Evolutionary conservation across 2,797 vertebrate species (phyloP), one percentile per base, ranked within the genome.

Genomic region (Melanotaenia nigrans): DNA sequence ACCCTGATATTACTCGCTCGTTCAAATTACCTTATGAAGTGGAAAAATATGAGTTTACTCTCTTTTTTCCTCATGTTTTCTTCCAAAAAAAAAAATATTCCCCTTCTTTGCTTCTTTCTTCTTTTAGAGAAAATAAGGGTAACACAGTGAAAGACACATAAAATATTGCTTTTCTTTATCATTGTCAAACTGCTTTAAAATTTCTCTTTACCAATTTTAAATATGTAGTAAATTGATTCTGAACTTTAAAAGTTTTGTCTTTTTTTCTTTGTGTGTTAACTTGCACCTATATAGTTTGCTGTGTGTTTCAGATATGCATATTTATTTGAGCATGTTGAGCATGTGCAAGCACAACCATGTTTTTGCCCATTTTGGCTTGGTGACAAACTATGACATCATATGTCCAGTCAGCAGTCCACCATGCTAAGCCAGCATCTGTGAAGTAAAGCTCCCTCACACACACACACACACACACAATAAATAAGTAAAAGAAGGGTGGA

Each of bases 401-500:
- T 76, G 78, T 81, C 68, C 80, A 73, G 68, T 90, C 85, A 90
- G 87, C 89, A 75, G 57, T 73, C 78, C 78, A 64, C 73, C 87
- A 82, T 77, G 85, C 87, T 83, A 85, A 30, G 85, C 74, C 68
- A 61, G 85, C 89, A 86, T 85, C 83, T 90, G 90, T 72, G 71
- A 79, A 74, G 51, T 65, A 65, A 73, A 79, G 67, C 62, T 65
- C 47, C 47, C 33, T 61, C 58, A 25, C 47, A 55, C 38, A 58
- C 6, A 11, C 58, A 25, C 47, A 55, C 45, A 58, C 6, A 6
- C 45, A 54, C 9, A 35, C 33, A 62, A 28, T 28, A 28, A 28
- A 28, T 28, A 28, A 28, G 28, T 28, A 28, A 28, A 65, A 70
- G 66, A 51, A 59, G 14, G 40, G 40, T 42, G 56, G 20, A 67